These are phyloP conservation scores for Vanessa cardui DNA, from an alignment of 2,888 invertebrate species.

Conservation along the genomic window DNA sequence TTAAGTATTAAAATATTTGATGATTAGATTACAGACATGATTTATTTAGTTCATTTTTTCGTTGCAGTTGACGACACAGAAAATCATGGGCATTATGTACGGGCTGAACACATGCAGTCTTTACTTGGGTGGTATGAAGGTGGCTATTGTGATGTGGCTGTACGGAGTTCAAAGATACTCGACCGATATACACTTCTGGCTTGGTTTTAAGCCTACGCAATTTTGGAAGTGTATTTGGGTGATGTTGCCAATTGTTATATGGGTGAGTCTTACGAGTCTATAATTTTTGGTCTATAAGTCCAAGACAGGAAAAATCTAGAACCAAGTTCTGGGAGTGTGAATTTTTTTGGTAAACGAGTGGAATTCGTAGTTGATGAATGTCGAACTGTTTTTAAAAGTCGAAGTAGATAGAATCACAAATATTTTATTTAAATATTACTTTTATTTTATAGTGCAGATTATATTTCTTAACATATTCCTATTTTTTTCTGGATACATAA, in stretches of 20 bases:
- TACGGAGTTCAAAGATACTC: constrained; percentile 64
- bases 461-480: too few relatives aligned
- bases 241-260: constrained; percentile 54
- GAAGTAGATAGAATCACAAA: too few relatives aligned
- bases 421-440: too few relatives aligned
- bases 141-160: constrained; percentile 64
- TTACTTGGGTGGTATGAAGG: constrained; percentile 60
- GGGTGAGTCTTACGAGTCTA: constrained; percentile 50
- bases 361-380: too few relatives aligned
- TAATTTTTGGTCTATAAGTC: too few relatives aligned
- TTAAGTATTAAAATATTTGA: too few relatives aligned
- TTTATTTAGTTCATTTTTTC: background rate
- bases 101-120: constrained; percentile 52
- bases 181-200: constrained; percentile 68
- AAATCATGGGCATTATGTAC: constrained; percentile 42
- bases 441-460: too few relatives aligned
- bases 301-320: too few relatives aligned
- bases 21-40: background rate
- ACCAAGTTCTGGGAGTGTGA: too few relatives aligned
- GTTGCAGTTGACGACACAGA: constrained; percentile 48
- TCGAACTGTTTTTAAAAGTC: too few relatives aligned
- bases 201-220: constrained; percentile 66
- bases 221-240: constrained; percentile 64
- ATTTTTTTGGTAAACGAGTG: too few relatives aligned
- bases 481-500: too few relatives aligned